Evolutionary conservation across 2,888 invertebrate genomes (phyloP), one percentile per base, ranked within the genome.

Genomic region (Tetramorium bicarinatum): DNA sequence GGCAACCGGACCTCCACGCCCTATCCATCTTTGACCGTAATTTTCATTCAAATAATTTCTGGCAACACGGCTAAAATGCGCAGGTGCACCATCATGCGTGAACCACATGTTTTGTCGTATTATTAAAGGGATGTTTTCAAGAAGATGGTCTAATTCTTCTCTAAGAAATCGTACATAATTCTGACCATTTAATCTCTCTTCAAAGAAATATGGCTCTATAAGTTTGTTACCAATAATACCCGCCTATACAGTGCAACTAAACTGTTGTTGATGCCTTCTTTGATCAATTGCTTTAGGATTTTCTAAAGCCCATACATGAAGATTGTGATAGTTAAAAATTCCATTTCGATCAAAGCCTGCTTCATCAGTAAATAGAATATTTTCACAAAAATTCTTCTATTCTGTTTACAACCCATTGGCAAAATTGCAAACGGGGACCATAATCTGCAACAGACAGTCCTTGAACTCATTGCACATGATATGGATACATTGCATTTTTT

Each of bases 61-160:
- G 34, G 79, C 75, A 62, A 77, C 82, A 56, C 62, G 25, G 64
- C 52, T 82, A 82, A 76, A 82, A 84, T 84, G 82, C 49, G 86
- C 72, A 44, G 29, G 52, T 82, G 84, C 67, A 59, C 90, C 87
- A 95, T 95, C 74, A 44, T 88, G 87, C 72, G 89, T 88, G 66
- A 87, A 89, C 85, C 86, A 87, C 87, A 91, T 90, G 91, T 94
- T 89, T 81, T 61, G 80, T 76, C 88, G 74, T 25, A 77, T 86
- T 77, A 82, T 83, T 56, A 89, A 83, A 79, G 84, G 76, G 66
- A 91, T 71, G 69, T 88, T 83, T 86, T 89, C 85, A 69, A 87
- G 29, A 15, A 84, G n/a, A 11, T 64, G 71, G 15, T 21, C 49
- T 47, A 85, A 81, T 61, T 74, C 49, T 71, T 87, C 85, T 38